Evolutionary conservation across 2,113 vertebrate genomes (phyloP).

Genomic region (Calyptomena viridis): DNA sequence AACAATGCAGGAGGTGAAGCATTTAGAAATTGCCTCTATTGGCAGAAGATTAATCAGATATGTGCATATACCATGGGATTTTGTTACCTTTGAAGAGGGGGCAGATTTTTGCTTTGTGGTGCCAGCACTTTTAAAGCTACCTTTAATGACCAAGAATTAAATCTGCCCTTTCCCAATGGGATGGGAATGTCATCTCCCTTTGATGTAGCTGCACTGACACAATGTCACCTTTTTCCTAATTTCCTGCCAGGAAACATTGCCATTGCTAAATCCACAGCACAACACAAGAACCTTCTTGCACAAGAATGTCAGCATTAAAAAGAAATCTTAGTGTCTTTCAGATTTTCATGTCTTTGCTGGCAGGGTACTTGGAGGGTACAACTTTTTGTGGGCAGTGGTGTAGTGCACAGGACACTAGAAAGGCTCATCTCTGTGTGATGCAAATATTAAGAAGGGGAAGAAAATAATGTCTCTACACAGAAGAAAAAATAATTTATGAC

Average conservation of each 20-base stretch:
- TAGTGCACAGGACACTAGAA: conserved; percentile 18
- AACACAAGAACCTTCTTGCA: neutral
- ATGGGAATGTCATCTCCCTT: neutral
- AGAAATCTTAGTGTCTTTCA: conserved; percentile 39
- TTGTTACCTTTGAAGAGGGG: neutral
- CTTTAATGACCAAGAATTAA: neutral
- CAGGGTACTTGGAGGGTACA: conserved; percentile 3
- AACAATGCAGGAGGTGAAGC: neutral
- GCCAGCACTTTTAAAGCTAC: neutral
- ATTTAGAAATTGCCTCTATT: neutral
- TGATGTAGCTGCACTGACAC: neutral
- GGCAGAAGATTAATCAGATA: neutral
- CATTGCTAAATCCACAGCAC: neutral
- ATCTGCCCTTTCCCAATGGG: neutral
- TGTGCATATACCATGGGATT: fast-evolving
- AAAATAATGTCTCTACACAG: conserved; percentile 32
- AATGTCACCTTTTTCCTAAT: neutral
- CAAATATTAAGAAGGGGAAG: conserved; percentile 43
- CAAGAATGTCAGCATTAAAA: conserved; percentile 10
- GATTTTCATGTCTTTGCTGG: conserved; percentile 37
- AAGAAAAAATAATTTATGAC: conserved; percentile 46
- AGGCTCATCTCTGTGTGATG: conserved; percentile 44
- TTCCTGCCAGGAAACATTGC: neutral
- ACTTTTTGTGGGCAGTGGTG: conserved; percentile 6
- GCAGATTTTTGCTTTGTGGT: neutral